Evolutionary conservation across 2,113 vertebrate genomes (phyloP).

Genomic region (Cichladusa arquata): DNA sequence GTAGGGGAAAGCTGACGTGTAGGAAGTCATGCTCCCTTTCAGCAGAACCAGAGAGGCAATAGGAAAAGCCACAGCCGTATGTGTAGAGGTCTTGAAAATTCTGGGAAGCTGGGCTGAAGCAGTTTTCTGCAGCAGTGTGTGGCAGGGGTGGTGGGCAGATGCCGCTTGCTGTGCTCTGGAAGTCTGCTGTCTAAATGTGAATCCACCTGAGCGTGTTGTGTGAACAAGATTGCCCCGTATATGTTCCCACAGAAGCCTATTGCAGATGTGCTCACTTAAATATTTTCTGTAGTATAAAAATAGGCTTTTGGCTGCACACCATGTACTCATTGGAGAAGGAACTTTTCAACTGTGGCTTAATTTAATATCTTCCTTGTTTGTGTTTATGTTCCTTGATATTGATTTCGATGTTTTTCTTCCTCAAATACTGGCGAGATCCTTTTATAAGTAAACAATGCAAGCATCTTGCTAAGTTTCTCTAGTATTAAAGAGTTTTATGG

Average conservation of each 20-base stretch:
- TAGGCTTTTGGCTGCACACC: constrained; percentile 54
- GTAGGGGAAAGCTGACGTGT: not conserved
- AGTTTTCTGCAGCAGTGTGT: not conserved
- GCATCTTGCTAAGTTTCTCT: not conserved
- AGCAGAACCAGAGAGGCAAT: not conserved
- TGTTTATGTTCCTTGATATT: constrained; percentile 54
- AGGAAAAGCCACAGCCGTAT: not conserved
- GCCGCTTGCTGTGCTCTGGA: not conserved
- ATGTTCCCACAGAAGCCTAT: constrained; percentile 1
- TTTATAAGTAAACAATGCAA: not conserved
- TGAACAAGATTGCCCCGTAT: not conserved
- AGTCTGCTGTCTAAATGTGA: rapidly evolving
- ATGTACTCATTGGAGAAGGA: constrained; percentile 37
- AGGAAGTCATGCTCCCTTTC: not conserved
- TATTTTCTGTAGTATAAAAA: constrained; percentile 53
- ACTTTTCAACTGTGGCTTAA: constrained; percentile 33
- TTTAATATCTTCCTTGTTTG: constrained; percentile 51
- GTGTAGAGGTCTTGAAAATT: not conserved
- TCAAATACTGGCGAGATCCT: not conserved
- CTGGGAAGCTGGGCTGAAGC: not conserved
- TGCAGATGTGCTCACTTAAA: constrained; percentile 49
- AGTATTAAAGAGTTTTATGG: not conserved
- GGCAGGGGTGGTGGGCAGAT: not conserved
- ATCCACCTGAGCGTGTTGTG: not conserved
- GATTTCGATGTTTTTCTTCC: constrained; percentile 38